These are phyloP conservation scores for Colaptes auratus DNA, from an alignment of 2,113 vertebrate species.

Conservation along the genomic window DNA sequence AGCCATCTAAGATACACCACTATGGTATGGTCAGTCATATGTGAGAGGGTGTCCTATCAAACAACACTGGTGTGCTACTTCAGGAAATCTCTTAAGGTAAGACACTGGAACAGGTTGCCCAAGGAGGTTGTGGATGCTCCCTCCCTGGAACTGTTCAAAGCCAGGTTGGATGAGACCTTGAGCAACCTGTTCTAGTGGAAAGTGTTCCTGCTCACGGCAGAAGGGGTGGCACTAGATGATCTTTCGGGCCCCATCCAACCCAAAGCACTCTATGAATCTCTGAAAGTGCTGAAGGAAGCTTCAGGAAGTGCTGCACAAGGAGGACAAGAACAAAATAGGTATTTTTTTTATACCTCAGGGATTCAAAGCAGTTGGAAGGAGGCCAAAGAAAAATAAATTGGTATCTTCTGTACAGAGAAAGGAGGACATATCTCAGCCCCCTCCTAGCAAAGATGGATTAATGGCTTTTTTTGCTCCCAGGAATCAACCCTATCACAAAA, in stretches of 20 bases:
- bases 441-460: rapidly evolving
- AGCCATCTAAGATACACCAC: neutral
- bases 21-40: rapidly evolving
- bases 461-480: neutral
- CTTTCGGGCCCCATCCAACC: too few species aligned
- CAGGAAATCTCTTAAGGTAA: too few species aligned
- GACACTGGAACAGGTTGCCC: too few species aligned
- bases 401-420: neutral
- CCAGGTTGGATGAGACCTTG: too few species aligned
- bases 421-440: neutral
- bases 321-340: neutral
- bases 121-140: too few species aligned
- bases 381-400: neutral
- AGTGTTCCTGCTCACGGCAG: too few species aligned
- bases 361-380: neutral
- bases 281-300: too few species aligned
- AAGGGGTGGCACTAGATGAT: too few species aligned
- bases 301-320: neutral
- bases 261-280: too few species aligned
- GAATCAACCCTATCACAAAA: neutral
- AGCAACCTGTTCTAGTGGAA: too few species aligned
- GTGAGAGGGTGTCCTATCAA: rapidly evolving
- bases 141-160: too few species aligned
- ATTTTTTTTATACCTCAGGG: neutral
- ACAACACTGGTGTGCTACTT: rapidly evolving